Percentiles rank a stretch among this genome's conserved stretches.
These are phyloP conservation scores for Ellobium chinense DNA, from an alignment of 2,888 invertebrate species.

Conservation along the genomic window DNA sequence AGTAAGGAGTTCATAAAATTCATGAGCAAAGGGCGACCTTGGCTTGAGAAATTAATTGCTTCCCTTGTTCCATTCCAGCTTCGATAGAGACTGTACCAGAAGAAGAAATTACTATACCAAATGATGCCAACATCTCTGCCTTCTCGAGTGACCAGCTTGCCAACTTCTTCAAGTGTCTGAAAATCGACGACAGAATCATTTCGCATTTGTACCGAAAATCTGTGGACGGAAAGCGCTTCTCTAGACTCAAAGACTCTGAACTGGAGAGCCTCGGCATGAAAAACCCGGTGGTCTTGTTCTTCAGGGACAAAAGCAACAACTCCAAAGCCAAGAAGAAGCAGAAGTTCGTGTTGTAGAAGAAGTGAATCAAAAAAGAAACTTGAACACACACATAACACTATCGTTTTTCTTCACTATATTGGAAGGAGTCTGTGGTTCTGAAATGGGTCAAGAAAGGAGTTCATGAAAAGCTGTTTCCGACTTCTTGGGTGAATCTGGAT, in stretches of 20 bases:
- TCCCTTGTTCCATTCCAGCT: constrained; percentile 53
- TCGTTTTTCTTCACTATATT: too few species aligned
- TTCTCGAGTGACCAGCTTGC: constrained; percentile 72
- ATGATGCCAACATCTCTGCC: constrained; percentile 70
- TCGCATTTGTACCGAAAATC: constrained; percentile 64
- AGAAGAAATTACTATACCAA: constrained; percentile 69
- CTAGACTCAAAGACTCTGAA: constrained; percentile 70
- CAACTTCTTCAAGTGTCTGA: constrained; percentile 70
- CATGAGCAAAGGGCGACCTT: too few species aligned
- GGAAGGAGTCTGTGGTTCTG: too few species aligned
- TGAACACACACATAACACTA: too few species aligned
- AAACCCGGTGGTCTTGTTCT: constrained; percentile 69
- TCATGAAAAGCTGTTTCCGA: too few species aligned
- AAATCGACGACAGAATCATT: constrained; percentile 67
- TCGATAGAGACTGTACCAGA: constrained; percentile 65
- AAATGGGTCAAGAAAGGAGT: too few species aligned
- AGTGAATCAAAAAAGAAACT: too few species aligned
- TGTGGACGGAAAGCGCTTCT: constrained; percentile 74
- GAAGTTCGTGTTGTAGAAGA: constrained; percentile 17
- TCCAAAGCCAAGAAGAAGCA: constrained; percentile 49
- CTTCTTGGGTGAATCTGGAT: too few species aligned
- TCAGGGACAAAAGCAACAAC: constrained; percentile 61
- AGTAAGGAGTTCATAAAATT: too few species aligned
- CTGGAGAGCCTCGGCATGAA: constrained; percentile 68
- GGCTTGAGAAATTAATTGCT: too few species aligned